phyloP scores from a whole-genome alignment of 1,140 invertebrate species.

The Nasonia giraulti region DNA sequence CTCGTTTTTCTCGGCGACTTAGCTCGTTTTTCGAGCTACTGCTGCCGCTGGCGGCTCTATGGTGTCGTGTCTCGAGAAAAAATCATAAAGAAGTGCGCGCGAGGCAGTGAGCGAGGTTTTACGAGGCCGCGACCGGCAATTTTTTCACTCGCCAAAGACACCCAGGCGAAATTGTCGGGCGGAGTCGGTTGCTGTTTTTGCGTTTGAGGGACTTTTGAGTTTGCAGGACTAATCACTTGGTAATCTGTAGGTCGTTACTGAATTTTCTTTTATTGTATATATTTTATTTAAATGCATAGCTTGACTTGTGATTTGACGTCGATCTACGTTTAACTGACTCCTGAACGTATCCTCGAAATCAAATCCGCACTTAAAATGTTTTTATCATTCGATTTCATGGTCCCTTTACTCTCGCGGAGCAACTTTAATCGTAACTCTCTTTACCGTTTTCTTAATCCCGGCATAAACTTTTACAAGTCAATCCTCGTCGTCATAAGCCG shows the following conservation, averaged over 20 bases:
- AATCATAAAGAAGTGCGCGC: constrained; percentile 37
- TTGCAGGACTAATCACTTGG: too few species aligned
- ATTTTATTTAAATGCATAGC: too few species aligned
- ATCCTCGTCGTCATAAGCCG: neutral
- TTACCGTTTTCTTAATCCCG: too few species aligned
- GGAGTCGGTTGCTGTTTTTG: neutral
- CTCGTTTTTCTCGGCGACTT: constrained; percentile 18
- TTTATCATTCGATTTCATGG: neutral
- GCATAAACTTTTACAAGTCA: too few species aligned
- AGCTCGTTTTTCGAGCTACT: constrained; percentile 26
- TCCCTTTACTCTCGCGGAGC: too few species aligned
- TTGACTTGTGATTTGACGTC: too few species aligned
- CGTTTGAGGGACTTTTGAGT: neutral
- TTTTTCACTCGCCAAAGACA: neutral
- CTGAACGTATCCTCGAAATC: neutral
- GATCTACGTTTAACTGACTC: too few species aligned
- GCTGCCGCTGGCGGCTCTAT: too few species aligned
- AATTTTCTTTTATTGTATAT: too few species aligned
- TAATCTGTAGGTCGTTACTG: too few species aligned
- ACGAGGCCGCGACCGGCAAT: constrained; percentile 17
- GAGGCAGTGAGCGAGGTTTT: neutral
- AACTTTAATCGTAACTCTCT: too few species aligned
- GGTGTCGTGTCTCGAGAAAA: constrained; percentile 21
- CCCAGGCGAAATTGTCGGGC: neutral
- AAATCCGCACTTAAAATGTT: neutral